Percentiles rank a stretch among this genome's conserved stretches.
phyloP scores from a whole-genome alignment of 2,113 vertebrate genomes.

The Micronycteris hirsuta region DNA sequence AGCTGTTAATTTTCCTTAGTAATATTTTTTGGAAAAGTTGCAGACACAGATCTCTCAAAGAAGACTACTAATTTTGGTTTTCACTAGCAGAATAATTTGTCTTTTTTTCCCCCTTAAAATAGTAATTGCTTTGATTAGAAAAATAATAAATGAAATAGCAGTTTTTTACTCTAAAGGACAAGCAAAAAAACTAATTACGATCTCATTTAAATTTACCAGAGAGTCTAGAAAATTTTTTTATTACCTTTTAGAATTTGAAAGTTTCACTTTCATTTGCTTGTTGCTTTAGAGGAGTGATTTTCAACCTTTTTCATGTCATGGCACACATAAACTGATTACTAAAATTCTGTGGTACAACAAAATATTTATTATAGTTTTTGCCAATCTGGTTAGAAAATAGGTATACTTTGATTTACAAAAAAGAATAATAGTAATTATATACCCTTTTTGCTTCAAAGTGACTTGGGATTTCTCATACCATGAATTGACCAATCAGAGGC shows the following conservation, averaged over 20 bases:
- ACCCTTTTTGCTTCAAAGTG: neutral
- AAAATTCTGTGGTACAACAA: neutral
- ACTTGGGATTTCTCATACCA: neutral
- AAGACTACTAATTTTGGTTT: conserved; percentile 18
- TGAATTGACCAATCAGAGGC: neutral
- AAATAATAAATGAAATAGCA: neutral
- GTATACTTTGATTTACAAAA: neutral
- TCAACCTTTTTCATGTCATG: neutral
- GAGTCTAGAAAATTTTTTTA: neutral
- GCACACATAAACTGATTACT: neutral
- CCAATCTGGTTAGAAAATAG: neutral
- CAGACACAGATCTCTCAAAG: neutral
- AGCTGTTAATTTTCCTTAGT: neutral
- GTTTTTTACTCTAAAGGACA: neutral
- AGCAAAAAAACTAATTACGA: neutral
- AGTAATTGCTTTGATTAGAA: neutral
- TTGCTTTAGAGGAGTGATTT: neutral
- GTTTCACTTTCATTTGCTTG: neutral
- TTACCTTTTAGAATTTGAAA: conserved; percentile 22
- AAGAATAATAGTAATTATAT: neutral
- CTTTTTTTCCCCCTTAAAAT: neutral
- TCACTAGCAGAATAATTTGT: neutral
- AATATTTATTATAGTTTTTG: neutral
- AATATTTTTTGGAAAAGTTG: neutral
- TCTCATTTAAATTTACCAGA: conserved; percentile 25